phyloP scores from a whole-genome alignment of 2,888 invertebrate species.

The Melolontha melolontha region DNA sequence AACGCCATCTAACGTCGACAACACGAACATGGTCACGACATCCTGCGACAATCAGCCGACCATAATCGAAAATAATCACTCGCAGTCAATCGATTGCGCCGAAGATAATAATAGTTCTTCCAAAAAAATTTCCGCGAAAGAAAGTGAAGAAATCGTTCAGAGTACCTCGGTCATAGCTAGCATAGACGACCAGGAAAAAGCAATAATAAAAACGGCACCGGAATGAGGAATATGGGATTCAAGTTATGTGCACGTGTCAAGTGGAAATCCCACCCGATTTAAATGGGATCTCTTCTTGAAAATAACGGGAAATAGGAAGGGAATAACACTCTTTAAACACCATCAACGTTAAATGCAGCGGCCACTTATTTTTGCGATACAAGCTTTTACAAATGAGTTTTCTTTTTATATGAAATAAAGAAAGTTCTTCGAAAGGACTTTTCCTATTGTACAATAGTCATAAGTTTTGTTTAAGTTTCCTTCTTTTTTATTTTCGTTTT shows the following conservation, averaged over 20 bases:
- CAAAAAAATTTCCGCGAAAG: conserved; percentile 18
- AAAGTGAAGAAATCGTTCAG: conserved; percentile 28
- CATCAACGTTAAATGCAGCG: conserved; percentile 17
- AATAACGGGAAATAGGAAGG: background rate
- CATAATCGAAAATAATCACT: conserved; percentile 27
- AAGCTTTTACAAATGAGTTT: conserved; percentile 19
- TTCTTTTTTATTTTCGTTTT: conserved; percentile 30
- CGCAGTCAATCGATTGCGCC: conserved; percentile 15
- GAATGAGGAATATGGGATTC: conserved; percentile 44
- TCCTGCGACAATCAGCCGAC: conserved; percentile 37
- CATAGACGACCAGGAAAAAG: conserved; percentile 47
- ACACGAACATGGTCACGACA: conserved; percentile 35
- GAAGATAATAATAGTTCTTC: conserved; percentile 35
- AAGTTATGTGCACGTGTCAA: background rate
- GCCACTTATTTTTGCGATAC: conserved; percentile 32
- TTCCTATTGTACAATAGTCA: conserved; percentile 44
- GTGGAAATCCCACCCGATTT: no score
- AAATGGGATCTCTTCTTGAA: background rate
- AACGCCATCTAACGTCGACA: conserved; percentile 19
- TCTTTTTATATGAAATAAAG: conserved; percentile 24
- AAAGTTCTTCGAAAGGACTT: conserved; percentile 36
- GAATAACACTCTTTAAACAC: conserved; percentile 21
- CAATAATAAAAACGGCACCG: conserved; percentile 50
- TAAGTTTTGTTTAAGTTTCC: conserved; percentile 25
- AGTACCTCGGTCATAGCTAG: conserved; percentile 44